phyloP scores from a whole-genome alignment of 2,888 invertebrate species.

The Agriopis leucophaearia region DNA sequence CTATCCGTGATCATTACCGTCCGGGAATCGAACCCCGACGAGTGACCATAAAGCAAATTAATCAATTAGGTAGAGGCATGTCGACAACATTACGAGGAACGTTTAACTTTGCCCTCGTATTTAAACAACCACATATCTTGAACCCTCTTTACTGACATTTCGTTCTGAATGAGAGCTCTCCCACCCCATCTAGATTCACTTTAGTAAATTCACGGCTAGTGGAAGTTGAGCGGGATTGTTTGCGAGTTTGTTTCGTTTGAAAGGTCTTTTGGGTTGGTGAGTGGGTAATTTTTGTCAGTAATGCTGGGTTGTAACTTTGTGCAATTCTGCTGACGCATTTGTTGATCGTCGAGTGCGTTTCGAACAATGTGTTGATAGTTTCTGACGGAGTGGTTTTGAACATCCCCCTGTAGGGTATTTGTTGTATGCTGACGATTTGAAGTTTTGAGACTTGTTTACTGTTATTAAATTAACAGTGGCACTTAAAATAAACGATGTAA shows the following conservation, averaged over 20 bases:
- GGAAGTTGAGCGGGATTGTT: conserved; percentile 50
- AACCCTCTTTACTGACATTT: conserved; percentile 27
- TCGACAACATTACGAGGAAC: conserved; percentile 84
- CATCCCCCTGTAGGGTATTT: conserved; percentile 54
- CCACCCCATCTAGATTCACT: conserved; percentile 12
- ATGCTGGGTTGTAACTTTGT: conserved; percentile 69
- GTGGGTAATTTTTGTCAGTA: conserved; percentile 70
- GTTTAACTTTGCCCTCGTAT: conserved; percentile 79
- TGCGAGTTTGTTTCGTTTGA: conserved; percentile 33
- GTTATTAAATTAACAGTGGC: conserved; percentile 6
- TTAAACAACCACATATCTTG: conserved; percentile 50
- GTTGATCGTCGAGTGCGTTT: conserved; percentile 72
- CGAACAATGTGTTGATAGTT: conserved; percentile 76
- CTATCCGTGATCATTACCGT: conserved; percentile 78
- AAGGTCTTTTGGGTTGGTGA: conserved; percentile 55
- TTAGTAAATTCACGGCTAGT: conserved; percentile 41
- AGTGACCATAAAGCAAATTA: conserved; percentile 85
- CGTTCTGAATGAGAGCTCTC: conserved; percentile 18
- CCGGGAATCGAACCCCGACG: conserved; percentile 75
- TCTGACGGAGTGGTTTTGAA: conserved; percentile 68
- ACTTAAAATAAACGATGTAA: background rate
- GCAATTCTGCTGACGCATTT: conserved; percentile 83
- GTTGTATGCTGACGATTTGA: conserved; percentile 16
- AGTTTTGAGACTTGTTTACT: conserved; percentile 36
- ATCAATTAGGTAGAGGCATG: conserved; percentile 86